Conservation (phyloP, 1,140 invertebrate species). For the Amphibalanus amphitrite region DNA sequence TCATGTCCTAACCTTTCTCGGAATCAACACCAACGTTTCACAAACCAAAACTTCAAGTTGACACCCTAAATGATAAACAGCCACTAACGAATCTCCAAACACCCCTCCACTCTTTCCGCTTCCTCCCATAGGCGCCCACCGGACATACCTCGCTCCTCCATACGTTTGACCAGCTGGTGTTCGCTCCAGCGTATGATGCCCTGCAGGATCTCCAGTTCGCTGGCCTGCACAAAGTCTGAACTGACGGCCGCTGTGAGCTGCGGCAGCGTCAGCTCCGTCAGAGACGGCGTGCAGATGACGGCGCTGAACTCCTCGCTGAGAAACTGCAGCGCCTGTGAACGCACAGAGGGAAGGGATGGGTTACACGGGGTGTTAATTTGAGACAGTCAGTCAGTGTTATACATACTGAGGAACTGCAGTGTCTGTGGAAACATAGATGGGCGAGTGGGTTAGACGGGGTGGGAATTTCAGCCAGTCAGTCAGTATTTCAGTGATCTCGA, state of each 20-base stretch:
- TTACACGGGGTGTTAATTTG: too few relatives aligned
- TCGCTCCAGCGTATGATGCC: constrained; percentile 83
- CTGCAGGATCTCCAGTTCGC: constrained; percentile 69
- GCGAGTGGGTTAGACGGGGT: constrained; percentile 33
- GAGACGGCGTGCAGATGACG: constrained; percentile 36
- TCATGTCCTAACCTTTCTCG: too few relatives aligned
- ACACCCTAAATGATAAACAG: too few relatives aligned
- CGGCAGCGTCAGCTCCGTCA: constrained; percentile 59
- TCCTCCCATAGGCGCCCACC: not conserved
- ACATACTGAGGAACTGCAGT: constrained; percentile 61
- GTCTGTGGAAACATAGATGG: constrained; percentile 72
- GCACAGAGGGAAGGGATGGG: constrained; percentile 39
- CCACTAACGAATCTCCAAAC: too few relatives aligned
- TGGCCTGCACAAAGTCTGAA: constrained; percentile 79
- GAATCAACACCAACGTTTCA: too few relatives aligned
- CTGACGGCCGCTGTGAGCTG: constrained; percentile 62
- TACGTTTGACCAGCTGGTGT: constrained; percentile 55
- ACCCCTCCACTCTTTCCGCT: too few relatives aligned
- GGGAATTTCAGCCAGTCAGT: too few relatives aligned
- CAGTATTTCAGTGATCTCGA: too few relatives aligned
- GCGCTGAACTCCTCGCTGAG: constrained; percentile 66
- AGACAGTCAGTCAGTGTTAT: too few relatives aligned
- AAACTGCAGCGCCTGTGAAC: constrained; percentile 65
- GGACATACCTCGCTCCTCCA: constrained; percentile 53
- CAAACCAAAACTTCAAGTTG: too few relatives aligned